Evolutionary conservation across 2,888 invertebrate genomes (phyloP).

Genomic region (Hydriomena furcata): DNA sequence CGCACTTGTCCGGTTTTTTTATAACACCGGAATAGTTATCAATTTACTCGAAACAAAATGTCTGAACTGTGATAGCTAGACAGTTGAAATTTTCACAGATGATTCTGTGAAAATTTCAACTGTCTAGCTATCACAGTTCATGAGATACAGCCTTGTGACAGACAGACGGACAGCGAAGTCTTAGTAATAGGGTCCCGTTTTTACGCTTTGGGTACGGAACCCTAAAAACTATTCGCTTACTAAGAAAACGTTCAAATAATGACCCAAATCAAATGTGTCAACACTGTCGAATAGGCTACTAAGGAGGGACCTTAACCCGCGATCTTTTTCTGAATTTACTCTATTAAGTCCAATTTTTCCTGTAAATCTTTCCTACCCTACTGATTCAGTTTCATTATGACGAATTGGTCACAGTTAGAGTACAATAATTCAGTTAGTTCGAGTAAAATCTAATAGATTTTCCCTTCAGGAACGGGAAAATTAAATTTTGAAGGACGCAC

Average conservation of each 20-base stretch:
- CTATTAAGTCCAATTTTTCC: neutral
- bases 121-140: no score
- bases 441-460: slow-evolving; percentile 42
- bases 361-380: slow-evolving; percentile 11
- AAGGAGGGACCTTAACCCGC: no score
- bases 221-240: neutral
- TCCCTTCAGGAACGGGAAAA: slow-evolving; percentile 51
- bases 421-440: slow-evolving; percentile 40
- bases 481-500: slow-evolving; percentile 50
- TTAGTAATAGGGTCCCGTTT: no score
- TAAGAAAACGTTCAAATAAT: slow-evolving; percentile 11
- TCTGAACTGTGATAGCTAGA: no score
- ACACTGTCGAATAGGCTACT: slow-evolving; percentile 30
- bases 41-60: no score
- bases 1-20: no score
- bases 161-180: no score
- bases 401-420: slow-evolving; percentile 26
- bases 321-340: slow-evolving; percentile 12
- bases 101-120: no score
- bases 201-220: no score
- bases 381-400: slow-evolving; percentile 29
- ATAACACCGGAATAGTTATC: no score
- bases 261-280: slow-evolving; percentile 37
- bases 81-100: no score
- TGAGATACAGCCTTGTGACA: no score